These are phyloP conservation scores for Clarias laeviceps DNA, from an alignment of 2,797 vertebrate genomes.

Conservation along the genomic window DNA sequence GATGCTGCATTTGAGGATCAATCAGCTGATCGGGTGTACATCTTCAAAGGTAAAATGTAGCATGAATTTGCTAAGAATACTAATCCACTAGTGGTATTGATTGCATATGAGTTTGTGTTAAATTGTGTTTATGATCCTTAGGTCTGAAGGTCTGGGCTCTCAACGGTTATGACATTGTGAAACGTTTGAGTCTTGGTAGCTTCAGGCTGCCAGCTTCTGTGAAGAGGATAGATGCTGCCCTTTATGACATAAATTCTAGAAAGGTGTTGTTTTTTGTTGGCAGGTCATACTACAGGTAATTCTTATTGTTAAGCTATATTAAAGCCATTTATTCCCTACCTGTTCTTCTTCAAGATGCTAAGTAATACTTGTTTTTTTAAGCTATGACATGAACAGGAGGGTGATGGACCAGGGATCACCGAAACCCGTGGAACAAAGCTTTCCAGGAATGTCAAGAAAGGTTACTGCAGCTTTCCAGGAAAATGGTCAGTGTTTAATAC, in stretches of 20 bases:
- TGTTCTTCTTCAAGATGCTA: background rate
- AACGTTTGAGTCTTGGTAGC: slow-evolving; percentile 68
- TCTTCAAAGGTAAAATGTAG: slow-evolving; percentile 62
- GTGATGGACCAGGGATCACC: slow-evolving; percentile 75
- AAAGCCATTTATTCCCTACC: background rate
- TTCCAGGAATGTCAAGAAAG: slow-evolving; percentile 69
- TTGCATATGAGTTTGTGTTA: background rate
- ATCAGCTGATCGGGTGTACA: slow-evolving; percentile 66
- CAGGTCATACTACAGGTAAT: slow-evolving; percentile 75
- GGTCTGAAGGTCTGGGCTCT: slow-evolving; percentile 71
- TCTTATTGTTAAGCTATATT: background rate
- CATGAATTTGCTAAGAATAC: background rate
- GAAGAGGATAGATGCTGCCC: slow-evolving; percentile 75
- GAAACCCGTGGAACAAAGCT: slow-evolving; percentile 57
- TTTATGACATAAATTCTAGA: slow-evolving; percentile 67
- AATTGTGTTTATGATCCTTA: slow-evolving; percentile 14
- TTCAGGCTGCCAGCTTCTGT: slow-evolving; percentile 71
- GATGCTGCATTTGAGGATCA: slow-evolving; percentile 79
- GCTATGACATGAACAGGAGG: slow-evolving; percentile 72
- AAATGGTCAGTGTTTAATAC: slow-evolving; percentile 63
- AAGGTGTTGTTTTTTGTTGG: slow-evolving; percentile 76
- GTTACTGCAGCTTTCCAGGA: slow-evolving; percentile 75
- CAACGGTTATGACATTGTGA: slow-evolving; percentile 65
- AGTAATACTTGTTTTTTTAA: slow-evolving; percentile 43
- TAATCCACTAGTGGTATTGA: background rate